Base-by-base conservation (phyloP, 2,888 invertebrate species). In the Enchytraeus crypticus region DNA sequence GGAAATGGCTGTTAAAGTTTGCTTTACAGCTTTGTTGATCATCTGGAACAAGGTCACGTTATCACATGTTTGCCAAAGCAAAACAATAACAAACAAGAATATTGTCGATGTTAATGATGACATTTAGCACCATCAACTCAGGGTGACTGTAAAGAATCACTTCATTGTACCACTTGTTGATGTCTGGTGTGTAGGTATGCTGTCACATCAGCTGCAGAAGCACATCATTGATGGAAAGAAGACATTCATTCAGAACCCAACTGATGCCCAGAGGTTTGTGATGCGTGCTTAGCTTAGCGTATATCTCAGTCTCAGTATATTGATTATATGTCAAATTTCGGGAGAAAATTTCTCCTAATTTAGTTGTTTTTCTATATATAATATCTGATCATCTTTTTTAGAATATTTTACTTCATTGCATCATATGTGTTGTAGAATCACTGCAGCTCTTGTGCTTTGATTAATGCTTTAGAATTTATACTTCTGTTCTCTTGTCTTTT, bases 201-300 rank as follows among this genome's bases (percentile, higher is more conserved):
- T 83, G 43, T 84, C 83, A 72, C 96, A 97, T 81, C 93, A 97
- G 77, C 82, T 98, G 67, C 76, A 77, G 64, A 74, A 73, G 65
- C 92, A 95, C 70, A 80, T 90, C 78, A 96, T 96, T 77, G 96
- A 98, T 80, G 97, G 97, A 23, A 96, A 96, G 74, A 99, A 98
- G 81, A 89, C 91, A 29, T 90, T 93, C 70, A 92, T 92, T 73
- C 91, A 96, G 80, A 98, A 98, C 81, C 97, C 98, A 26, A 91
- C 89, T 70, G 97, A 98, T 77, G 88, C 90, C 32, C 96, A 96
- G 79, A 88, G 73, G 80, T 80, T 68, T 59, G n/a, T n/a, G n/a
- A n/a, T n/a, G n/a, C n/a, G n/a, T n/a, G n/a, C n/a, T 62, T 56
- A 23, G 30, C 8, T 43, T n/a, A n/a, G 32, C 14, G 32, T 27